Base-by-base conservation (phyloP, 2,797 vertebrate genomes). In the Platyrinchus mystaceus region DNA sequence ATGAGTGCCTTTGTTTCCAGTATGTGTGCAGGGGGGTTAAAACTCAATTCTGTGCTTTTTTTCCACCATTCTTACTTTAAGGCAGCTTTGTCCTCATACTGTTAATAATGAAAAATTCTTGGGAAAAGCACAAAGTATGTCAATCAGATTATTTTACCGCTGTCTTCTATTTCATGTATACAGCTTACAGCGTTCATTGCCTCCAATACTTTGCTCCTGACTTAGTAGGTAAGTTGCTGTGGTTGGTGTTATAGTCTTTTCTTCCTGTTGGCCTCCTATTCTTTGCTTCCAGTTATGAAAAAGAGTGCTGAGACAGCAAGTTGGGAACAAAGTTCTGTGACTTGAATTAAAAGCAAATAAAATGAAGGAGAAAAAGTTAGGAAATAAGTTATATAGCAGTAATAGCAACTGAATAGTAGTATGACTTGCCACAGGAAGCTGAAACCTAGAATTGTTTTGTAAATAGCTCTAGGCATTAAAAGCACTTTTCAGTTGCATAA, bases 261-360 rank as follows among this genome's bases (percentile, higher is more conserved):
- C 50, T 87, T 90, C 49, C 41, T 70, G 7, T 60, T 89, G 64
- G 49, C 79, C 24, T 93, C 68, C 41, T 37, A 24, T 87, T 93
- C 78, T 94, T 89, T 87, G 41, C 67, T 67, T 89, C 68, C 71
- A 74, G 49, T 84, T 92, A 83, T 30, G 64, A 91, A 94, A 82
- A 86, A 89, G 74, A 90, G n/a, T 77, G 78, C 91, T 93, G 94
- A 95, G 84, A n/a, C 63, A 85, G 84, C 2, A 0, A 80, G 44
- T 59, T 87, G n/a, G 47, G 63, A 84, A 67, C 36, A 52, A 62
- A 92, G 87, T 84, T 93, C 87, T 93, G 87, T 94, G 96, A 85
- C 91, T 83, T 77, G 75, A 95, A 95, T 93, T 37, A 87, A 84
- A 89, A 95, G 15, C 44, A 92, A 93, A 70, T 90, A 81, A 71